Conservation (phyloP, 2,113 vertebrate genomes). For the Xiphophorus couchianus region DNA sequence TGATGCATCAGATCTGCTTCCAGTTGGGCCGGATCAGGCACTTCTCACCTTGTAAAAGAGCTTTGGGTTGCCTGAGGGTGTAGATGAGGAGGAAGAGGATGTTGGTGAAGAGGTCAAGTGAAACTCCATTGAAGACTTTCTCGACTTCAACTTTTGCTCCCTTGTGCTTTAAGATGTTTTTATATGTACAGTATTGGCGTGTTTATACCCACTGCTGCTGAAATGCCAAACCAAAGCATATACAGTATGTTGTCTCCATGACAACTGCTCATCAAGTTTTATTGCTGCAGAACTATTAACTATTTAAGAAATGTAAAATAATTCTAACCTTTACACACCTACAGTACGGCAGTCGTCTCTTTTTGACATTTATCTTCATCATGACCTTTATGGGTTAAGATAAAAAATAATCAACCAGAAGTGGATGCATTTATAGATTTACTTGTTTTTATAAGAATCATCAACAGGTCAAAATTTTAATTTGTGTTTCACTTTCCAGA, state of each 20-base stretch:
- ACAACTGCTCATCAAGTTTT: not conserved
- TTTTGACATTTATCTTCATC: not conserved
- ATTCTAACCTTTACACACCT: constrained; percentile 7
- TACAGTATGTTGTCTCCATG: not conserved
- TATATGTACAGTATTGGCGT: not conserved
- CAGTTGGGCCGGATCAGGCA: constrained; percentile 76
- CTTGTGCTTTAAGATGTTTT: not conserved
- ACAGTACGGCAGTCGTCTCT: not conserved
- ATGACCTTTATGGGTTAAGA: constrained; percentile 20
- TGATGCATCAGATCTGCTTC: constrained; percentile 77
- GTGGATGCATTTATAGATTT: not conserved
- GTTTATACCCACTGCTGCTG: not conserved
- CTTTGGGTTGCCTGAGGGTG: constrained; percentile 47
- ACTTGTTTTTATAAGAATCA: not conserved
- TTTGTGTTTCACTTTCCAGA: not conserved
- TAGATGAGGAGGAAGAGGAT: constrained; percentile 35
- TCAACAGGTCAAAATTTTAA: not conserved
- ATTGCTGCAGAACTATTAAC: not conserved
- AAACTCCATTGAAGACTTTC: constrained; percentile 16
- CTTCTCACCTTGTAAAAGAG: constrained; percentile 84
- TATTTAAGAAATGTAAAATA: not conserved
- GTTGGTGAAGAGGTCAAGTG: constrained; percentile 37
- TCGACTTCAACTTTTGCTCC: not conserved
- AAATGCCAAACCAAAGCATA: not conserved
- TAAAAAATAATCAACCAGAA: not conserved